Evolutionary conservation across 2,113 vertebrate genomes (phyloP), one percentile per base, ranked within the genome.

Genomic region (Elanus axillaris): DNA sequence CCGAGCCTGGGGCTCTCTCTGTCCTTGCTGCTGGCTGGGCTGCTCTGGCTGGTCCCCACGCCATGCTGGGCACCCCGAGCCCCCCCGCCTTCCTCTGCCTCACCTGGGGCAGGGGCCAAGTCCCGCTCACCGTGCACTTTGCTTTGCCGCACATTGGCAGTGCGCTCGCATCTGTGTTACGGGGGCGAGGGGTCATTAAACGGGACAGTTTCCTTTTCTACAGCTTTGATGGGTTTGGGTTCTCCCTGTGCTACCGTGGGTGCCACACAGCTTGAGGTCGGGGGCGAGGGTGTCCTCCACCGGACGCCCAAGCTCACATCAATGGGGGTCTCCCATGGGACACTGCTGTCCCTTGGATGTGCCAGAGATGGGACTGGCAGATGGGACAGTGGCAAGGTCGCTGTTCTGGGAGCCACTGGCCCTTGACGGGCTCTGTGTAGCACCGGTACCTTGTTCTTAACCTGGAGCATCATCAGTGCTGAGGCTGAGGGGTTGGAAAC

Each of bases 131-230:
- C 21, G 58, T 94, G 97, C 96, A 88, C 96, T 88, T 93, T 60
- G 96, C 97, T 97, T 97, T 78, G 73, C 22, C 10, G 40, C 67
- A 4, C 3, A 11, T 45, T 18, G 10, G 52, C 19, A 4, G 55
- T 3, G 59, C 32, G 32, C 76, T 94, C 79, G 11, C 31, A 18
- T 82, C 88, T 86, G 82, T 94, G 67, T 95, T 88, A 91, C 11
- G 26, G 93, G 87, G 79, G 73, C 11, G 2, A 96, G 29, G 86
- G 87, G n/a, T 80, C 88, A 98, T 97, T 97, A 98, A 98, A 98
- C 13, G 80, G 94, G 94, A 96, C 84, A 34, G 17, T 56, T 88
- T 58, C 91, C 82, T 98, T 98, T 98, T 97, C 83, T 96, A 97
- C 88, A 86, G 85, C 91, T 88, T 16, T 0, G 17, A 74, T 0